phyloP scores from a whole-genome alignment of 2,797 vertebrate genomes.

The Gymnocypris eckloni region DNA sequence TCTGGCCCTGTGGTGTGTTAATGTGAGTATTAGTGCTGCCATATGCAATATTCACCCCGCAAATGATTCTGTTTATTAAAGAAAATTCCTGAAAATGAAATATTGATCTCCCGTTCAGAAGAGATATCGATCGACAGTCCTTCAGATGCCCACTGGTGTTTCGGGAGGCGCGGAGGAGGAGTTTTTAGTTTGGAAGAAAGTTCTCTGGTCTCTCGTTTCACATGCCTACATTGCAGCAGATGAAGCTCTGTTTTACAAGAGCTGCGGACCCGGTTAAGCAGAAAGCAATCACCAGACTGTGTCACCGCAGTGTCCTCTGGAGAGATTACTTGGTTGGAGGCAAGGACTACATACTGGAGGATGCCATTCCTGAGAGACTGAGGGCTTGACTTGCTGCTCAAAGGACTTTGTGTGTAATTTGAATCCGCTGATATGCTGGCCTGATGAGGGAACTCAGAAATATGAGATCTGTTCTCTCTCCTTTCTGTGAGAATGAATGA shows the following conservation, averaged over 20 bases:
- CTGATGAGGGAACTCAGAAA: constrained; percentile 35
- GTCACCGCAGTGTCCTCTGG: constrained; percentile 62
- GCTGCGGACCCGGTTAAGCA: constrained; percentile 52
- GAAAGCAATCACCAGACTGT: constrained; percentile 62
- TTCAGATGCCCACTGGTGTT: constrained; percentile 32
- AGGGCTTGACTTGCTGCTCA: constrained; percentile 54
- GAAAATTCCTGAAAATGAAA: constrained; percentile 59
- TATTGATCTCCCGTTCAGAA: constrained; percentile 55
- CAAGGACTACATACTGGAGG: constrained; percentile 54
- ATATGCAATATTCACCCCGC: constrained; percentile 44
- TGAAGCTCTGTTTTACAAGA: constrained; percentile 60
- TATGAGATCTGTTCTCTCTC: constrained; percentile 15
- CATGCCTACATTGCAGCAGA: constrained; percentile 47
- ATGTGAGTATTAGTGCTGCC: constrained; percentile 47
- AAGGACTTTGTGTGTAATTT: constrained; percentile 54
- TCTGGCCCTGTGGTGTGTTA: constrained; percentile 27
- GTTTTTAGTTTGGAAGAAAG: constrained; percentile 47
- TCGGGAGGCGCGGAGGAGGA: background rate
- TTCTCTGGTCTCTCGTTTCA: constrained; percentile 47
- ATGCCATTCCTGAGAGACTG: constrained; percentile 57
- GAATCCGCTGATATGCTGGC: constrained; percentile 50
- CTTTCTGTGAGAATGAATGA: background rate
- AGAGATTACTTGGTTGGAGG: constrained; percentile 62
- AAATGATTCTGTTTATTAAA: constrained; percentile 58
- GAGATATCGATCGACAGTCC: constrained; percentile 33